Evolutionary conservation across 2,797 vertebrate species (phyloP), one percentile per base, ranked within the genome.

Genomic region (Thripadectes ignobilis): DNA sequence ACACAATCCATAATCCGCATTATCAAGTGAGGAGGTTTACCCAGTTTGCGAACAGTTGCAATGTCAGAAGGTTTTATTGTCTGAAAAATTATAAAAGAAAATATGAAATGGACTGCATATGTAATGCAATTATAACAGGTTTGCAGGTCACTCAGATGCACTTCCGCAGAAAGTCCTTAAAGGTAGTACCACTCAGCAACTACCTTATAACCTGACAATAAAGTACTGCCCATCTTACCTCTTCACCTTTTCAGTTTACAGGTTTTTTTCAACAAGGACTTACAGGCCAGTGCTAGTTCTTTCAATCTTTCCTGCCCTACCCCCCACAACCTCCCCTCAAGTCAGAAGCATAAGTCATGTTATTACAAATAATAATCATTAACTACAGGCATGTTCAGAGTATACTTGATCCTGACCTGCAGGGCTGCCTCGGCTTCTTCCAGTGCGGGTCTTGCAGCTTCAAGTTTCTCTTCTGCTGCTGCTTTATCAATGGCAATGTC

Each of bases 1-100:
- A 98, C 98, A 1, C 98, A 98, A 86, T 99, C 98, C 98, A 99
- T 99, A 96, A 99, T 99, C 93, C 98, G 96, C 98, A 99, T 99
- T 97, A 99, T 99, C 94, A 99, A 97, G 73, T 98, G 98, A 72
- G 98, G 98, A 61, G 98, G 98, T 91, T 98, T 98, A 74, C 98
- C 98, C 91, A 99, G 96, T 93, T 99, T 99, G 92, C 98, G 98
- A 87, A 99, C 98, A 7, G 98, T 99, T 86, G 98, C 98, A 24
- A 99, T 99, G 93, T 99, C 98, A 5, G 98, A 96, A 6, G 98
- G 98, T 91, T 98, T 99, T 77, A 99, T 98, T 38, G 98, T 99
- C 98, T 99, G 95, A 54, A 84, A 94, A 91, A 88, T 61, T 38
- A 65, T 14, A 81, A 26, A 84, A 85, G 2, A 74, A 79, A 88